Conservation (phyloP, 1,140 invertebrate species). For the Gyrodactylus bullatarudis region DNA sequence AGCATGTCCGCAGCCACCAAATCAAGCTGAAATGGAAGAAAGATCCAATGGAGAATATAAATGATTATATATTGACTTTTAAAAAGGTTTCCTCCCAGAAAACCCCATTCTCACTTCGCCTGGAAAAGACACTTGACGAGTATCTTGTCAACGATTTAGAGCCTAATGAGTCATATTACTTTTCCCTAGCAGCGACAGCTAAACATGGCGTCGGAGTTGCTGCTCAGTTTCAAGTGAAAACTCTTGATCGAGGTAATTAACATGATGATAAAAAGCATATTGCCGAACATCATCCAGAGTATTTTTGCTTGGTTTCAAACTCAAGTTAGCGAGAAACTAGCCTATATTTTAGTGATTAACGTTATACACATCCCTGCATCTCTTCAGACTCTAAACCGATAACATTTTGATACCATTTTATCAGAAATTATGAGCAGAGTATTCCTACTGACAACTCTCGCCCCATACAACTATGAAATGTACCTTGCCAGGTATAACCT, state of each 20-base stretch:
- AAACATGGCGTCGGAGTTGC: not conserved
- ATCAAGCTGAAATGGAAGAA: not conserved
- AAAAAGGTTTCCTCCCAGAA: not conserved
- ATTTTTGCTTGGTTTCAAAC: too few species aligned
- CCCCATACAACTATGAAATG: too few species aligned
- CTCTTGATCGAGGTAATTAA: not conserved
- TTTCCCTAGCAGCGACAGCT: not conserved
- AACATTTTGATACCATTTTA: too few species aligned
- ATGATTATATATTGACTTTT: not conserved
- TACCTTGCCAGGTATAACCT: too few species aligned
- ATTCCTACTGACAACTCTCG: too few species aligned
- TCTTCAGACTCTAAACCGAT: too few species aligned
- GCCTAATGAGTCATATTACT: not conserved
- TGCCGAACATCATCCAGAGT: too few species aligned
- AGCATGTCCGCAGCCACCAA: not conserved
- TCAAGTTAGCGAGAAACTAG: too few species aligned
- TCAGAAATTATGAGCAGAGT: too few species aligned
- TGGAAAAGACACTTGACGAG: not conserved
- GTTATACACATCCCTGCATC: too few species aligned
- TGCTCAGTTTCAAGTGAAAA: not conserved
- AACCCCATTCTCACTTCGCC: not conserved
- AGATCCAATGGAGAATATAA: not conserved
- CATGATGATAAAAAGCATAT: not conserved
- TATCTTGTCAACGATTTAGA: not conserved
- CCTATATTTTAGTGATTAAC: too few species aligned